Percentiles rank a stretch among this genome's conserved stretches.
phyloP scores from a whole-genome alignment of 1,140 invertebrate genomes.

The Drosophila fuyamai region DNA sequence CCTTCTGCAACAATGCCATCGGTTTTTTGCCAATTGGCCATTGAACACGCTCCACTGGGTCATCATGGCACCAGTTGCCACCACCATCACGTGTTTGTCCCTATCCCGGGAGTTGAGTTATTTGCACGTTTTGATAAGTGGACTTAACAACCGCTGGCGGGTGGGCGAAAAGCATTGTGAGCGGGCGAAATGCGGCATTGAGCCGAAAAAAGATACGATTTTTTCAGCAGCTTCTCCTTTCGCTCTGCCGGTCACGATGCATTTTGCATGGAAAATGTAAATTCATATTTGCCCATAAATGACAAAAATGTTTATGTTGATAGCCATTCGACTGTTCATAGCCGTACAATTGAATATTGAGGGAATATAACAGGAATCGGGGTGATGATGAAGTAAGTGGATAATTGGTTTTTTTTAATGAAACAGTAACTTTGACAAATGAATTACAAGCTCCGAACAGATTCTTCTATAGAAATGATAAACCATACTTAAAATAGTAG shows the following conservation, averaged over 20 bases:
- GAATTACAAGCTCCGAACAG: background rate
- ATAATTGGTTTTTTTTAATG: slow-evolving; percentile 1
- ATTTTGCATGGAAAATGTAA: slow-evolving; percentile 33
- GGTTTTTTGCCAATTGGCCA: slow-evolving; percentile 55
- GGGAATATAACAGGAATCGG: slow-evolving; percentile 10
- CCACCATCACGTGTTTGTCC: slow-evolving; percentile 48
- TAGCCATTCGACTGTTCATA: slow-evolving; percentile 22
- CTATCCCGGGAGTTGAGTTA: slow-evolving; percentile 68
- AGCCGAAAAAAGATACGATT: slow-evolving; percentile 16
- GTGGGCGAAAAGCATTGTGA: slow-evolving; percentile 6
- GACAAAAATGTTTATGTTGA: slow-evolving; percentile 48
- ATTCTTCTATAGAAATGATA: background rate
- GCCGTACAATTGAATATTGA: slow-evolving; percentile 6
- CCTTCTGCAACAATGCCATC: slow-evolving; percentile 41
- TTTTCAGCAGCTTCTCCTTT: slow-evolving; percentile 12
- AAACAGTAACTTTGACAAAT: background rate
- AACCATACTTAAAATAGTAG: background rate
- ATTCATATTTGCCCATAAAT: slow-evolving; percentile 44
- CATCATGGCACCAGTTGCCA: slow-evolving; percentile 43
- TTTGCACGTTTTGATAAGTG: slow-evolving; percentile 82
- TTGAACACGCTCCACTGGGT: slow-evolving; percentile 65
- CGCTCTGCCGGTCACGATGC: slow-evolving; percentile 24
- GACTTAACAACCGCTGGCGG: slow-evolving; percentile 63
- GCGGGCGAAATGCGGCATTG: slow-evolving; percentile 10
- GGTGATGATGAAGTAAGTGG: slow-evolving; percentile 3